Conservation (phyloP, 2,888 invertebrate species). For the Sphaerophoria taeniata region DNA sequence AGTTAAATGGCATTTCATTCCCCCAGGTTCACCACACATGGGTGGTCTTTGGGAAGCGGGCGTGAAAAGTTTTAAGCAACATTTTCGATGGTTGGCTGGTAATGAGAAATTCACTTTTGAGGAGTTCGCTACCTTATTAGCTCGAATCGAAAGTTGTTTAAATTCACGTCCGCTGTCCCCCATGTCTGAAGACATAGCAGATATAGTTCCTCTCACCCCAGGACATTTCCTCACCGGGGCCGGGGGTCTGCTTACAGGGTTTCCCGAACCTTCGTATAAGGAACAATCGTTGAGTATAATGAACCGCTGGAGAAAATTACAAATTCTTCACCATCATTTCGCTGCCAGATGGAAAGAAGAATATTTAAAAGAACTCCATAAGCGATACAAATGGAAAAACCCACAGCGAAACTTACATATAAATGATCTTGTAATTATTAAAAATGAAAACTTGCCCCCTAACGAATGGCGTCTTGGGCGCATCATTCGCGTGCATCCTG, state of each 20-base stretch:
- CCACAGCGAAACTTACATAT: no score
- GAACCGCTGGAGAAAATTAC: slow-evolving; percentile 2
- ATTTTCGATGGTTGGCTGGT: background rate
- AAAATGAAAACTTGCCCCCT: no score
- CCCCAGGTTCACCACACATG: no score
- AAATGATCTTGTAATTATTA: no score
- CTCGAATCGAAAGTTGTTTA: background rate
- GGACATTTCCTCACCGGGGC: background rate
- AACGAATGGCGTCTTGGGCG: no score
- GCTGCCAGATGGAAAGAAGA: background rate
- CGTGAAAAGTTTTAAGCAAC: background rate
- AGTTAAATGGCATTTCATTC: background rate
- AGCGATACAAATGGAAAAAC: no score
- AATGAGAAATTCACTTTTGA: background rate
- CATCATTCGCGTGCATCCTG: no score
- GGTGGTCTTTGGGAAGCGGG: no score
- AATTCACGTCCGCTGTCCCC: background rate
- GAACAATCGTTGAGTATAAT: background rate
- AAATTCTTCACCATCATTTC: slow-evolving; percentile 2
- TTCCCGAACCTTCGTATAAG: background rate
- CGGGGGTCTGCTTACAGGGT: background rate
- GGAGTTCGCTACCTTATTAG: background rate
- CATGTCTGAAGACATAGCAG: background rate
- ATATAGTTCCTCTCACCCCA: background rate
- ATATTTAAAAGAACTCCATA: no score